Conservation (phyloP, 2,797 vertebrate genomes). For the Vespertilio murinus region DNA sequence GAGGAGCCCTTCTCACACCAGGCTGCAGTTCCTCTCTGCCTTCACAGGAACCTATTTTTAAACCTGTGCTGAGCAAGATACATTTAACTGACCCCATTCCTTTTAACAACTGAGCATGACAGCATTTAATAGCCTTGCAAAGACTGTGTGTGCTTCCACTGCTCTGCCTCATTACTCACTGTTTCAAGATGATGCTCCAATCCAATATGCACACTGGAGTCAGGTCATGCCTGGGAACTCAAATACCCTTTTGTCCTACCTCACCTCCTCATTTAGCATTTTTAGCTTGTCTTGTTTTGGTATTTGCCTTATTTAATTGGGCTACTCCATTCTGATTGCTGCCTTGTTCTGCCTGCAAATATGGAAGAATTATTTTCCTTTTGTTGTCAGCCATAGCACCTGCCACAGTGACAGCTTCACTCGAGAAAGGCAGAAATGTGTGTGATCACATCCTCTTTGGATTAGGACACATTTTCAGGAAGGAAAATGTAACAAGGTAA, state of each 20-base stretch:
- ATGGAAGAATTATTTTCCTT: neutral
- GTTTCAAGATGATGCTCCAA: neutral
- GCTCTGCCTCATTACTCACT: conserved; percentile 52
- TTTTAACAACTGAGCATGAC: conserved; percentile 27
- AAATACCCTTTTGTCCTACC: neutral
- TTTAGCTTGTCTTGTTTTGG: neutral
- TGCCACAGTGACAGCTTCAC: neutral
- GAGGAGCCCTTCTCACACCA: neutral
- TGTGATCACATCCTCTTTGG: neutral
- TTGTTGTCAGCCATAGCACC: neutral
- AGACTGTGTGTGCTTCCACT: accelerated
- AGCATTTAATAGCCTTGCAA: conserved; percentile 30
- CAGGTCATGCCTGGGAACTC: neutral
- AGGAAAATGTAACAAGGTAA: neutral
- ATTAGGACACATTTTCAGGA: neutral
- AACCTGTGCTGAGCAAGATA: neutral
- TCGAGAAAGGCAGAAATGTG: neutral
- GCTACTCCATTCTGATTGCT: neutral
- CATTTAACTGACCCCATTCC: conserved; percentile 35
- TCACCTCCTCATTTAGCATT: neutral
- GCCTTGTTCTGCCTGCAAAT: neutral
- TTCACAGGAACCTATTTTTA: neutral
- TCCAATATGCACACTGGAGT: conserved; percentile 26
- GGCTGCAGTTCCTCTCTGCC: neutral
- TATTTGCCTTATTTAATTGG: neutral